phyloP scores from a whole-genome alignment of 1,140 invertebrate species.

The Caenorhabditis briggsae region DNA sequence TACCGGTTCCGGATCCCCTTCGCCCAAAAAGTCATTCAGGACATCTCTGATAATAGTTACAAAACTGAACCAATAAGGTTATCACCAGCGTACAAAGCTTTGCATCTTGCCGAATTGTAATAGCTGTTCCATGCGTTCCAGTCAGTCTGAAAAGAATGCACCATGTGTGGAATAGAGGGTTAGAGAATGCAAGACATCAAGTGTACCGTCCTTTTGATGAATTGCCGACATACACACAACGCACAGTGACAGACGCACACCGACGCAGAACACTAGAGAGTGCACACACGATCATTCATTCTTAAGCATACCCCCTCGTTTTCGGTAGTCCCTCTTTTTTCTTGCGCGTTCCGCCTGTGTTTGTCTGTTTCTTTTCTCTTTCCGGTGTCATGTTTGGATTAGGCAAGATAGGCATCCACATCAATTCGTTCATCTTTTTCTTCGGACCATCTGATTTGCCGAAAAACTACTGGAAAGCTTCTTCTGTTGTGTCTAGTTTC shows the following conservation, averaged over 20 bases:
- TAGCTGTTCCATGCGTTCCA: neutral
- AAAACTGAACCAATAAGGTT: too few relatives aligned
- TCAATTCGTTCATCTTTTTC: too few relatives aligned
- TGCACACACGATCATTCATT: neutral
- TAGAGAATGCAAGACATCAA: neutral
- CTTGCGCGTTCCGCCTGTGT: neutral
- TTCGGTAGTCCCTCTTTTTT: slow-evolving; percentile 13
- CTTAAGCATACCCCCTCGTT: slow-evolving; percentile 20
- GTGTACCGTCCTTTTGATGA: slow-evolving; percentile 34
- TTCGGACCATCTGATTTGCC: too few relatives aligned
- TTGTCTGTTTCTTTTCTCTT: neutral
- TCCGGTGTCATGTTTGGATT: slow-evolving; percentile 55
- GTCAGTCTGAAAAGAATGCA: neutral
- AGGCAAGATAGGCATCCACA: neutral
- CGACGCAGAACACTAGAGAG: neutral
- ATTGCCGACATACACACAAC: neutral
- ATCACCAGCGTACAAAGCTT: too few relatives aligned
- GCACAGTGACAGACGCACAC: neutral
- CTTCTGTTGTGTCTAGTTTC: neutral
- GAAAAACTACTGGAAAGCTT: too few relatives aligned
- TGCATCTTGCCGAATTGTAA: too few relatives aligned
- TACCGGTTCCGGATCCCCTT: too few relatives aligned
- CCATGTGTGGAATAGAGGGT: slow-evolving; percentile 2
- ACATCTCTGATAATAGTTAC: too few relatives aligned
- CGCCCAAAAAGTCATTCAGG: too few relatives aligned